phyloP scores from a whole-genome alignment of 2,888 invertebrate species.

The Polymixis lichenea region DNA sequence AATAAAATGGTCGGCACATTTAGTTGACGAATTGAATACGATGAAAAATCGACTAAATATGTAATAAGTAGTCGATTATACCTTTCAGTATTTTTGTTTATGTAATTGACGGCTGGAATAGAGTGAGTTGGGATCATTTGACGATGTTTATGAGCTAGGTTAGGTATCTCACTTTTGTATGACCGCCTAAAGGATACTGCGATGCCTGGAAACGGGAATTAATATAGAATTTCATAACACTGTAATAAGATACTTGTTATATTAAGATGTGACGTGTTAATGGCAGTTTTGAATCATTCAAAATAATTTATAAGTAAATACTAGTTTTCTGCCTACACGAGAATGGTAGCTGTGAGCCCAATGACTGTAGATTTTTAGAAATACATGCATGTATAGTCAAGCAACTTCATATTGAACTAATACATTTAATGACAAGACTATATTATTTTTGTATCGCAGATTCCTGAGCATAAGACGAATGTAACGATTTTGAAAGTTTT shows the following conservation, averaged over 20 bases:
- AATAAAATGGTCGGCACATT: conserved; percentile 15
- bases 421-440: conserved; percentile 30
- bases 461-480: neutral
- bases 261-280: conserved; percentile 48
- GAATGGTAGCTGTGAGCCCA: conserved; percentile 29
- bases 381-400: conserved; percentile 13
- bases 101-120: conserved; percentile 53
- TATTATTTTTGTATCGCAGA: conserved; percentile 25
- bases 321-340: conserved; percentile 2
- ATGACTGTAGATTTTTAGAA: conserved; percentile 23
- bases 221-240: conserved; percentile 62
- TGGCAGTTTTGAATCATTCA: conserved; percentile 57
- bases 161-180: conserved; percentile 76
- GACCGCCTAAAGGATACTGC: conserved; percentile 71
- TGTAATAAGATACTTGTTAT: conserved; percentile 59
- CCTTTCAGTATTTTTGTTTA: conserved; percentile 66
- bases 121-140: conserved; percentile 66
- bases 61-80: conserved; percentile 27
- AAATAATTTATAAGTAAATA: neutral
- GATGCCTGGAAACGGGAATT: conserved; percentile 45
- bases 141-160: conserved; percentile 63
- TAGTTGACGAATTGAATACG: conserved; percentile 29
- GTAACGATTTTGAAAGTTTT: conserved; percentile 16
- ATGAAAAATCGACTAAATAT: conserved; percentile 31
- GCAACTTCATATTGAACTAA: conserved; percentile 6